A percentile compares a stretch with the other conserved stretches of the same genome.
Conservation (phyloP, 2,888 invertebrate genomes). For the Antheraea yamamai region DNA sequence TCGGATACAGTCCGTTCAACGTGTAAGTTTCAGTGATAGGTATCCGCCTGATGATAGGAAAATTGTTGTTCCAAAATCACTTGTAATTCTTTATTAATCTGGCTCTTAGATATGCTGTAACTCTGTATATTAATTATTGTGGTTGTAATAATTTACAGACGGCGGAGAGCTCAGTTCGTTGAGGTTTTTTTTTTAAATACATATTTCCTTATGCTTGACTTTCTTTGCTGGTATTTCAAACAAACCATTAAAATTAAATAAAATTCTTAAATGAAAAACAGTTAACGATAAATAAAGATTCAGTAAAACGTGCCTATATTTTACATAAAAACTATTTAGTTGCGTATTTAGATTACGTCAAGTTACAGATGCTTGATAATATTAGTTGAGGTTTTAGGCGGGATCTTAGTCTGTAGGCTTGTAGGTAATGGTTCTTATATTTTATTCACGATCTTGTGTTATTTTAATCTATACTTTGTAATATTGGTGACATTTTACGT, state of each 20-base stretch:
- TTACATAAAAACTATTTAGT: neutral
- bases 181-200: too few relatives aligned
- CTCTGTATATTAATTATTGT: neutral
- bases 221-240: neutral
- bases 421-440: too few relatives aligned
- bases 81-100: neutral
- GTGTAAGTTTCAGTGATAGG: constrained; percentile 92
- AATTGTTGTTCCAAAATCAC: neutral
- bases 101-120: neutral
- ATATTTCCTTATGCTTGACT: neutral
- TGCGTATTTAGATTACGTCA: neutral
- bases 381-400: too few relatives aligned
- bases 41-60: constrained; percentile 81
- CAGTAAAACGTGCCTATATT: neutral
- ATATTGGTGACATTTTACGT: too few relatives aligned
- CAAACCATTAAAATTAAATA: neutral
- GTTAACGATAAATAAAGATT: neutral
- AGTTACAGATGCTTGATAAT: neutral
- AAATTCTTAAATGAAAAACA: neutral
- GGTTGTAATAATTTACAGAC: neutral
- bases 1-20: constrained; percentile 95
- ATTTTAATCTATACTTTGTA: too few relatives aligned
- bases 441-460: too few relatives aligned
- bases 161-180: too few relatives aligned
- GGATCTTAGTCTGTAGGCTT: too few relatives aligned